Base-by-base conservation (phyloP, 2,113 vertebrate genomes). In the Hydrochoerus hydrochaeris region DNA sequence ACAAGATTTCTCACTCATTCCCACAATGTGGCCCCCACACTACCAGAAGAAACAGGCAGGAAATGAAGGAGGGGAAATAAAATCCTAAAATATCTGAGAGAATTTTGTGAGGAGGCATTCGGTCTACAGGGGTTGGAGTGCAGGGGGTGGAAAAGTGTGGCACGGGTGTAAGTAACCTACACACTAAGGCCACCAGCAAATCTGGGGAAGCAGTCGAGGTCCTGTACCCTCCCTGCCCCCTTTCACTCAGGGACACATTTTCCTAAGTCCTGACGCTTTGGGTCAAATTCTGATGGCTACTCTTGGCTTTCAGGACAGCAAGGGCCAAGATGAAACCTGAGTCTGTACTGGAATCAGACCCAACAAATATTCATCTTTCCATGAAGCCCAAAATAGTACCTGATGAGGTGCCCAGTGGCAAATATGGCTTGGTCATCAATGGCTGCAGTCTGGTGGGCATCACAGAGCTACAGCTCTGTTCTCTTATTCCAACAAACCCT, bases 391-490 rank as follows among this genome's bases (percentile, higher is more conserved):
- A 87, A 73, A 91, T 95, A 52, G 28, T 99, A 90, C 98, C 98
- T 12, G 99, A 99, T 13, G 99, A 99, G 92, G 96, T 98, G 78
- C 98, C 99, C 97, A 98, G 98, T 0, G 99, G 99, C 49, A 99
- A 98, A 17, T 99, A 99, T 0, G 99, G 98, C 41, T 98, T 99
- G 32, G 89, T 99, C 90, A 99, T 99, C 97, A 99, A 98, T 0
- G 99, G 99, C 62, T 99, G 99, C 98, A 99, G 99, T 96, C 97
- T 99, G 99, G 99, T 99, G 98, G 98, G 99, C 95, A 90, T 49
- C 30, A 62, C 81, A 83, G 78, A 86, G 83, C 1, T 57, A 63
- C 97, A 99, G 99, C 99, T 99, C 5, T 99, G 98, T 0, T 99
- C 98, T 0, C 97, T 99, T 90, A 54, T 86, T 73, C 49, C 88